Percentiles rank a stretch among this genome's conserved stretches.
Evolutionary conservation across 2,797 vertebrate genomes (phyloP).

Genomic region (Cynopterus sphinx): DNA sequence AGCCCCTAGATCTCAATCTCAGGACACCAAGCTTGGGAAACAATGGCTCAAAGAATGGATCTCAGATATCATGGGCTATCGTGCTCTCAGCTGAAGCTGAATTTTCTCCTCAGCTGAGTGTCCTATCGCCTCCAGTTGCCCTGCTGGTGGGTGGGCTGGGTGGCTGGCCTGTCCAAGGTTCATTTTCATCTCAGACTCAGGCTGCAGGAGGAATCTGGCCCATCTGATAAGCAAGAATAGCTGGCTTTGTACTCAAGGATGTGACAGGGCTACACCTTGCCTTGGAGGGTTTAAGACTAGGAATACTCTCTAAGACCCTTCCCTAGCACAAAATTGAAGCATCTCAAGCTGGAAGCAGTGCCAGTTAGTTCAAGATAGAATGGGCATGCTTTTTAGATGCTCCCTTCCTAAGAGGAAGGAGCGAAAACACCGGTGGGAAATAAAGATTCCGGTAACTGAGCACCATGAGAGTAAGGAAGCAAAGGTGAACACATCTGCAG

Average conservation of each 20-base stretch:
- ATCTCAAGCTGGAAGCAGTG: too few relatives aligned
- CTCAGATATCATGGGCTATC: neutral
- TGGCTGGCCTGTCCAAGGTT: neutral
- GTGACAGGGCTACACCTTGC: too few relatives aligned
- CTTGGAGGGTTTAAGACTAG: rapidly evolving
- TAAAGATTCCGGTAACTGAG: neutral
- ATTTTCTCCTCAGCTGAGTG: neutral
- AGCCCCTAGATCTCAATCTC: neutral
- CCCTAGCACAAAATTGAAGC: neutral
- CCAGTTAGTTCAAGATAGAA: neutral
- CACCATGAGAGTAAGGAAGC: rapidly evolving
- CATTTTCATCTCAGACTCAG: neutral
- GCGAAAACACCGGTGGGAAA: neutral
- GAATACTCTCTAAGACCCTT: neutral
- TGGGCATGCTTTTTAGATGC: neutral
- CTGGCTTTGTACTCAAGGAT: neutral
- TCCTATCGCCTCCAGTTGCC: neutral
- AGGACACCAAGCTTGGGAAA: neutral
- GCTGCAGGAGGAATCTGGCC: neutral
- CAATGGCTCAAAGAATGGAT: neutral
- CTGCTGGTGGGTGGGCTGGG: neutral
- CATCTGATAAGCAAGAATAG: neutral
- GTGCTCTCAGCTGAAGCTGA: neutral
- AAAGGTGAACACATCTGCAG: neutral
- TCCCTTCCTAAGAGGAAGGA: neutral